Evolutionary conservation across 2,888 invertebrate genomes (phyloP), one percentile per base, ranked within the genome.

Genomic region (Polydesmus complanatus): DNA sequence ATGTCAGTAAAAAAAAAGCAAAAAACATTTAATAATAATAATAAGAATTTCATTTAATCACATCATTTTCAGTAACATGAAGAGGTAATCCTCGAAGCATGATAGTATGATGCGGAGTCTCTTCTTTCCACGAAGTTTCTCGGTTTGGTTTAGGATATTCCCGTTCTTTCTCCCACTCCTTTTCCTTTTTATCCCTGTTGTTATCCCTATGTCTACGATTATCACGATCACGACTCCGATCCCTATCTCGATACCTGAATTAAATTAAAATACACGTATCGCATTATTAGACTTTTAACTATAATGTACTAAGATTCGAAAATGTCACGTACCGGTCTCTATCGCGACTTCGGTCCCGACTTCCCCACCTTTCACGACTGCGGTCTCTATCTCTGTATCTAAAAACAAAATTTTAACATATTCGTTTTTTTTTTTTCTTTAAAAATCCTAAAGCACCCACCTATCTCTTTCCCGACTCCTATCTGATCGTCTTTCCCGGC

Each of bases 21-120:
- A n/a, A n/a, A n/a, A n/a, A n/a, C n/a, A n/a, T 25, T 18, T 37
- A 51, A 37, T 58, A 55, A 23, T 65, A 67, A 8, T 2, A 47
- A 19, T 23, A 54, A 5, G 21, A 52, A 23, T 51, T 53, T 22
- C 3, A 18, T 21, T 2, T 54, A 61, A 64, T 61, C 65, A 68
- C 68, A 56, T 68, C 67, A 11, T 65, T 65, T 62, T 68, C 68
- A 22, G 65, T 65, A 11, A 67, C 64, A 61, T 68, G 64, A 19
- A 63, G 56, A 3, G 66, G 66, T 48, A 68, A 56, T 8, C 67
- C 67, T 62, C 67, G 62, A 14, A 68, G 62, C 66, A 68, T 66
- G 21, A 68, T 64, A 3, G 68, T 68, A 54, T 65, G 64, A 50
- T 68, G 66, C 1, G 68, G 68, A 8, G 64, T 64, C 50, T 68